Evolutionary conservation across 2,797 vertebrate species (phyloP).

Genomic region (Eidolon dupreanum): DNA sequence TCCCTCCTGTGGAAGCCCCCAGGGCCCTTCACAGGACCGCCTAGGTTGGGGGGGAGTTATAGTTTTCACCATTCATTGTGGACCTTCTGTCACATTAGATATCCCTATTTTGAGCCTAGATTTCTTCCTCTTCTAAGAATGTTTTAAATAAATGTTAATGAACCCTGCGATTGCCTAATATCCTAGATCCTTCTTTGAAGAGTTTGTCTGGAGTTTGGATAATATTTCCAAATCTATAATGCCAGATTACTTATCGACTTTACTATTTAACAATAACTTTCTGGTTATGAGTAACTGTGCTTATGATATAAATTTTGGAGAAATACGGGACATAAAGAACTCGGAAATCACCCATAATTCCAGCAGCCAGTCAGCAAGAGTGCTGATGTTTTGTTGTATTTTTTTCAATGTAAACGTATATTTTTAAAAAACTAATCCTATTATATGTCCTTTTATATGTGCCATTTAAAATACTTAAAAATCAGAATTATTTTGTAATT

Average conservation of each 20-base stretch:
- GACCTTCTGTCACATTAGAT: not conserved
- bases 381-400: not conserved
- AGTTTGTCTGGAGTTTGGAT: not conserved
- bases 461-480: not conserved
- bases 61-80: not conserved
- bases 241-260: not conserved
- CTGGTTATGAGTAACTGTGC: not conserved
- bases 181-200: not conserved
- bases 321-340: not conserved
- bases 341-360: not conserved
- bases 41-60: not conserved
- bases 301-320: not conserved
- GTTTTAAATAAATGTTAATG: not conserved
- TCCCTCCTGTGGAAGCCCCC: not conserved
- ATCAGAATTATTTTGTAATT: not conserved
- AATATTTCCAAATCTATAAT: slow-evolving; percentile 13
- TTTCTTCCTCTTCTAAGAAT: slow-evolving; percentile 3
- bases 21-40: not conserved
- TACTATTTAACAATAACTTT: not conserved
- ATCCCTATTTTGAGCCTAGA: not conserved
- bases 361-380: not conserved
- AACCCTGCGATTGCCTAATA: not conserved
- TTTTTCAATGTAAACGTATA: not conserved
- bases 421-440: not conserved
- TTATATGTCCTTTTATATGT: not conserved